Base-by-base conservation (phyloP, 1,140 invertebrate genomes). In the Holotrichia oblita region DNA sequence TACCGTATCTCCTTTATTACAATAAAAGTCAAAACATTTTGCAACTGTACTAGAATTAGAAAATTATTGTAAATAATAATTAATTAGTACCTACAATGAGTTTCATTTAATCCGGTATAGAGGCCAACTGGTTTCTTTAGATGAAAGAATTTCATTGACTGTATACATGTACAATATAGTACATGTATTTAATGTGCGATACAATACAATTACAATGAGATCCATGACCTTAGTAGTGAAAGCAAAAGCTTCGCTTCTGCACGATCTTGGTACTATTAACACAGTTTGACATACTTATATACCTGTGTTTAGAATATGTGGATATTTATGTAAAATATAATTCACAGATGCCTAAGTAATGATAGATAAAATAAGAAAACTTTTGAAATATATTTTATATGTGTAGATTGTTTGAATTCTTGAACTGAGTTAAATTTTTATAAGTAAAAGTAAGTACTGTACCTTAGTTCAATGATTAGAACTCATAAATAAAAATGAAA, bases 141-240 rank as follows among this genome's bases (percentile, higher is more conserved):
- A 22, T 69, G 27, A 14, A 69, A 14, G 12, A 27, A 69, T 0
- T 69, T 69, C 22, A 69, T 27, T 69, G 0, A 69, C 61, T 27
- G 61, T 69, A 14, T 55, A 14, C 48, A 17, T 55, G 2, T 17
- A 17, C n/a, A n/a, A n/a, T n/a, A n/a, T n/a, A n/a, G n/a, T n/a
- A n/a, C n/a, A n/a, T 17, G n/a, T 55, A 22, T 34, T 69, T 22
- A 69, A 69, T 22, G 61, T 24, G 27, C 22, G 27, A 34, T 69
- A 69, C 44, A 48, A 48, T 17, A 48, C 61, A 69, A 69, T 69
- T 34, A 69, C 8, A 69, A 69, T 9, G 27, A 69, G 8, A 69
- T 69, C 61, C 61, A 69, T 69, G 61, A 69, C 61, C 61, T 69
- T 69, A 69, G 20, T 69, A 69, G 61, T 69, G 61, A 69, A 69